These are phyloP conservation scores for Melanotus villosus DNA, from an alignment of 2,888 invertebrate genomes.

Conservation along the genomic window DNA sequence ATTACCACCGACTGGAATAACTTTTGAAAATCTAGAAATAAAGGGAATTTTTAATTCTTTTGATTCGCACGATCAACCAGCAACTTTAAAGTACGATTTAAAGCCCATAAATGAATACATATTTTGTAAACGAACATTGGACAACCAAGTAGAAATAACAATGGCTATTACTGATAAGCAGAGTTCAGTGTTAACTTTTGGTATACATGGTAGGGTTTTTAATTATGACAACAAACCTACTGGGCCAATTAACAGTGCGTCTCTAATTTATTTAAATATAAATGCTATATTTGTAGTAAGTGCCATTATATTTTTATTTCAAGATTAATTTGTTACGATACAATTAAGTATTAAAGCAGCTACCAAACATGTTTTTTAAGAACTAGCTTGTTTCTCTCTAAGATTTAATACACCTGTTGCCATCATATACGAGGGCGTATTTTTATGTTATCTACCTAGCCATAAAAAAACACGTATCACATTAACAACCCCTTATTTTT, in stretches of 20 bases:
- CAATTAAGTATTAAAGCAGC: too few relatives aligned
- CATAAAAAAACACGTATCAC: too few relatives aligned
- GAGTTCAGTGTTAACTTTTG: slow-evolving; percentile 51
- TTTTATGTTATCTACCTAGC: too few relatives aligned
- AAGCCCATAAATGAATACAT: slow-evolving; percentile 49
- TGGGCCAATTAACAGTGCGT: slow-evolving; percentile 22
- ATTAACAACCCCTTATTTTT: too few relatives aligned
- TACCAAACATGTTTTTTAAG: too few relatives aligned
- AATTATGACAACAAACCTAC: slow-evolving; percentile 42
- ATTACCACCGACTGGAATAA: slow-evolving; percentile 20
- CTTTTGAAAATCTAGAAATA: slow-evolving; percentile 47
- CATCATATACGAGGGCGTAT: too few relatives aligned
- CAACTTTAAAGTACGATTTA: slow-evolving; percentile 50
- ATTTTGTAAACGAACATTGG: slow-evolving; percentile 48
- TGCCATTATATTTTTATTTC: slow-evolving; percentile 8
- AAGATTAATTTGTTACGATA: not conserved
- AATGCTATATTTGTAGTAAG: not conserved
- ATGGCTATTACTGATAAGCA: slow-evolving; percentile 44
- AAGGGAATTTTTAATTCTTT: slow-evolving; percentile 32
- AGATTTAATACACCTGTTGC: too few relatives aligned
- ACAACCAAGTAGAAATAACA: slow-evolving; percentile 37
- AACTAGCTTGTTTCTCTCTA: too few relatives aligned
- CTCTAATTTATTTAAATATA: not conserved
- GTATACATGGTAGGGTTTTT: slow-evolving; percentile 53
- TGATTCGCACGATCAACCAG: slow-evolving; percentile 48